Conservation (phyloP, 2,888 invertebrate genomes). For the Colostygia pectinataria region DNA sequence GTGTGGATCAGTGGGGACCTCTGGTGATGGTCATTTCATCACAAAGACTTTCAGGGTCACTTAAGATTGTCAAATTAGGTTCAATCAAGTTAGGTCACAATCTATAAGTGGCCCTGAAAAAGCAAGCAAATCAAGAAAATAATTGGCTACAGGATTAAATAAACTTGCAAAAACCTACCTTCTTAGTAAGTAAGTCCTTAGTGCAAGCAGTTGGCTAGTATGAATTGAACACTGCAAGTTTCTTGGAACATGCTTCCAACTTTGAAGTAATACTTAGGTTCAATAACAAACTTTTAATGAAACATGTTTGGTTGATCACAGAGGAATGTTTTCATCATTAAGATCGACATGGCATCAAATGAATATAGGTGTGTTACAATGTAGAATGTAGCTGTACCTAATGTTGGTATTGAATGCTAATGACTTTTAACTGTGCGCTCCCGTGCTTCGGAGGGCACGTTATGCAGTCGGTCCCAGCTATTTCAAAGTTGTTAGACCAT, state of each 20-base stretch:
- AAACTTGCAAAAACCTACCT: not conserved
- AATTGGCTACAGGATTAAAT: not conserved
- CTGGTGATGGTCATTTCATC: too few species aligned
- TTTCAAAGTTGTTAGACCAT: too few species aligned
- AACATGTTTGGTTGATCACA: slow-evolving; percentile 62
- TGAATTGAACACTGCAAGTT: slow-evolving; percentile 60
- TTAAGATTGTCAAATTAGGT: too few species aligned
- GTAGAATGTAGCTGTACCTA: not conserved
- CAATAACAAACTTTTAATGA: slow-evolving; percentile 77
- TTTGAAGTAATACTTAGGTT: slow-evolving; percentile 63
- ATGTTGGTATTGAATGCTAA: not conserved
- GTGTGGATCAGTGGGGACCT: too few species aligned
- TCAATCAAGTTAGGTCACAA: too few species aligned
- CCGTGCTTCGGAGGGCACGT: too few species aligned
- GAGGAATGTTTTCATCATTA: slow-evolving; percentile 44
- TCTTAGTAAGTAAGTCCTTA: slow-evolving; percentile 9
- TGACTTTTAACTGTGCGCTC: too few species aligned
- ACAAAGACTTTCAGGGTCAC: too few species aligned
- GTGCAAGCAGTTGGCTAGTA: slow-evolving; percentile 45
- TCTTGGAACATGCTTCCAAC: slow-evolving; percentile 63
- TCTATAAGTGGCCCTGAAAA: too few species aligned
- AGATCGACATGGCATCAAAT: not conserved
- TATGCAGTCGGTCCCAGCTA: too few species aligned
- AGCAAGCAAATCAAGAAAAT: not conserved
- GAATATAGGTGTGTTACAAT: slow-evolving; percentile 3